These are phyloP conservation scores for Drosophila pullipes DNA, from an alignment of 2,888 invertebrate species.

Conservation along the genomic window DNA sequence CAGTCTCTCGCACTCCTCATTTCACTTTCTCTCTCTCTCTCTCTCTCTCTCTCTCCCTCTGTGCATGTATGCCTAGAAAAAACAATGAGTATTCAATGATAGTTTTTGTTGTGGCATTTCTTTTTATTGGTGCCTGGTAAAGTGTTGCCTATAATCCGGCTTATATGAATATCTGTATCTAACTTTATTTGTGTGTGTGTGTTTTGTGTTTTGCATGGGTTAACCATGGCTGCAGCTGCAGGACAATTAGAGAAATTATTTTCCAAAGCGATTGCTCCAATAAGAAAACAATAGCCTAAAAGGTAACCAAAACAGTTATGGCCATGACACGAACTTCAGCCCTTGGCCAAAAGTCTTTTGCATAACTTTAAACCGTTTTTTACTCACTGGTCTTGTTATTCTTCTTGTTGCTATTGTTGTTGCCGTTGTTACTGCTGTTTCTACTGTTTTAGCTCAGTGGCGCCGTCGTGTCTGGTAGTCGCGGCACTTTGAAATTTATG, in stretches of 20 bases:
- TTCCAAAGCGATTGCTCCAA: conserved; percentile 9
- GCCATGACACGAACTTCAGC: conserved; percentile 48
- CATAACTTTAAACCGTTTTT: conserved; percentile 69
- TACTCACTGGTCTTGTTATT: conserved; percentile 15
- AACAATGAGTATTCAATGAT: conserved; percentile 71
- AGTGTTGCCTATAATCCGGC: conserved; percentile 62
- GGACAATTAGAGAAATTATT: conserved; percentile 55
- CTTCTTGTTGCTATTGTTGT: conserved; percentile 11
- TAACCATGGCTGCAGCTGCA: conserved; percentile 39
- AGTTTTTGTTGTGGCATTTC: conserved; percentile 48
- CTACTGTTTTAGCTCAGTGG: conserved; percentile 37
- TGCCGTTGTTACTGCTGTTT: conserved; percentile 15
- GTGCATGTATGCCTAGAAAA: conserved; percentile 17
- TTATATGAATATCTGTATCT: conserved; percentile 37
- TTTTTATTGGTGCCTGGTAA: conserved; percentile 58
- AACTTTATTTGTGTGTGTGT: conserved; percentile 1
- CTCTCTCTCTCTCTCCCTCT: background rate
- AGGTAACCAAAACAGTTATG: conserved; percentile 46
- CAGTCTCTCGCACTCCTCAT: background rate
- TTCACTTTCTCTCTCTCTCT: background rate
- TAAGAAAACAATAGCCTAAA: conserved; percentile 25
- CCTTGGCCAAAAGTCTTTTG: conserved; percentile 35
- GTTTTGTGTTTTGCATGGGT: conserved; percentile 19
- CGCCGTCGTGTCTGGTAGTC: conserved; percentile 71
- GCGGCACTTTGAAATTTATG: conserved; percentile 81